These are phyloP conservation scores for Mystacides longicornis DNA, from an alignment of 2,888 invertebrate species.

Conservation along the genomic window DNA sequence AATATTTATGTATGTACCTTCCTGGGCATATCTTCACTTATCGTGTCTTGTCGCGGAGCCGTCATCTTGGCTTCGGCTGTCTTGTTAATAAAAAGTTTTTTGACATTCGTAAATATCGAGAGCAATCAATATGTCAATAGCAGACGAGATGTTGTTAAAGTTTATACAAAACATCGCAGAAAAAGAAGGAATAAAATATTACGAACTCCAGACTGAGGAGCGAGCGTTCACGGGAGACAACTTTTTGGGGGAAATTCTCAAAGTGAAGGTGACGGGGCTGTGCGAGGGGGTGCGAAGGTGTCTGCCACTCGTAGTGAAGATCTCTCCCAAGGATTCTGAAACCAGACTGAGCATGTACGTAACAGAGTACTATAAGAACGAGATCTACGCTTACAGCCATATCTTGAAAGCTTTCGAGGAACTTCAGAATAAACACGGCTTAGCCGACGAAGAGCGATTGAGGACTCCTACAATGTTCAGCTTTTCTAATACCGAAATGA, in stretches of 20 bases:
- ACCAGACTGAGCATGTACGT: background rate
- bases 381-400: slow-evolving; percentile 8
- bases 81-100: too few species aligned
- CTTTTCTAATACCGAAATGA: background rate
- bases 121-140: too few species aligned
- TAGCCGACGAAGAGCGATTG: slow-evolving; percentile 1
- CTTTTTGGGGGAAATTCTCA: background rate
- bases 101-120: too few species aligned
- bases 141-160: too few species aligned
- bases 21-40: too few species aligned
- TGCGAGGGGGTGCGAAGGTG: background rate
- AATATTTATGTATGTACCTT: too few species aligned
- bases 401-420: slow-evolving; percentile 10
- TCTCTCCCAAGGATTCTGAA: background rate
- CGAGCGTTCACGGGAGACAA: slow-evolving; percentile 13
- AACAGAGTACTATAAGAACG: slow-evolving; percentile 2
- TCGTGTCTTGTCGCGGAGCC: too few species aligned
- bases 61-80: too few species aligned
- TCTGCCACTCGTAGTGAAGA: background rate
- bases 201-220: background rate
- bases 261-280: background rate
- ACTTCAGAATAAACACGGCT: slow-evolving; percentile 3
- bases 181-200: background rate
- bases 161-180: background rate
- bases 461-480: slow-evolving; percentile 7